Percentiles rank a stretch among this genome's conserved stretches.
phyloP scores from a whole-genome alignment of 2,888 invertebrate species.

The Andrena flavipes region DNA sequence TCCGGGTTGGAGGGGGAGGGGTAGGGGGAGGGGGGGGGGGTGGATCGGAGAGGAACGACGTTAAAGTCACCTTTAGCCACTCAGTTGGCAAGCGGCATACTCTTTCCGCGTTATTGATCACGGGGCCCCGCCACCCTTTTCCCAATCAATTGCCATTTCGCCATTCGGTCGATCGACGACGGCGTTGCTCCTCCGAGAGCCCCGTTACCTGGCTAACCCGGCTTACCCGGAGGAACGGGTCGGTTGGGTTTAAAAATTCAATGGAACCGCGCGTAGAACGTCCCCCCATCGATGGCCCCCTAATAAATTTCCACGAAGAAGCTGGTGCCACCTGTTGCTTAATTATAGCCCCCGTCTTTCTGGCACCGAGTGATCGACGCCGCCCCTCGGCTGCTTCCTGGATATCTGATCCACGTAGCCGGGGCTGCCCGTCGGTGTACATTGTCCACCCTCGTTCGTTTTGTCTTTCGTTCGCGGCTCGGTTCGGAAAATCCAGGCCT shows the following conservation, averaged over 20 bases:
- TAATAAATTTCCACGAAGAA: conserved; percentile 44
- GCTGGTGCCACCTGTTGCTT: conserved; percentile 61
- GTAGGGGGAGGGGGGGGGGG: neutral
- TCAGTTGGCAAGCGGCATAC: conserved; percentile 36
- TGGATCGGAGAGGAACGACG: conserved; percentile 1
- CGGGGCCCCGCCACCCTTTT: conserved; percentile 19
- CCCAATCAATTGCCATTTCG: conserved; percentile 39
- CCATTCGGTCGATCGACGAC: conserved; percentile 27
- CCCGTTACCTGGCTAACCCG: neutral
- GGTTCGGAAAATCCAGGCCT: conserved; percentile 3
- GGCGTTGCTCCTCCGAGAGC: conserved; percentile 10
- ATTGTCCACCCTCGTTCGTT: neutral
- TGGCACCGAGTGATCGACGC: conserved; percentile 39
- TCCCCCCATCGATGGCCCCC: neutral
- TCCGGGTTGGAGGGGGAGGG: neutral
- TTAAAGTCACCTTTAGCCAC: conserved; percentile 29
- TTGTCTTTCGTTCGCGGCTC: neutral
- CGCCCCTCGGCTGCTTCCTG: neutral
- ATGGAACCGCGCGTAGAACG: conserved; percentile 20
- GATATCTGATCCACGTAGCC: neutral
- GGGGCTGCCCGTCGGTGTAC: neutral
- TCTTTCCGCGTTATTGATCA: conserved; percentile 57
- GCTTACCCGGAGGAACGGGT: too few relatives aligned
- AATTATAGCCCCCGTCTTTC: conserved; percentile 50
- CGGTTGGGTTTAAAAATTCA: conserved; percentile 32